Base-by-base conservation (phyloP, 2,113 vertebrate species). In the Catharus bicknelli region DNA sequence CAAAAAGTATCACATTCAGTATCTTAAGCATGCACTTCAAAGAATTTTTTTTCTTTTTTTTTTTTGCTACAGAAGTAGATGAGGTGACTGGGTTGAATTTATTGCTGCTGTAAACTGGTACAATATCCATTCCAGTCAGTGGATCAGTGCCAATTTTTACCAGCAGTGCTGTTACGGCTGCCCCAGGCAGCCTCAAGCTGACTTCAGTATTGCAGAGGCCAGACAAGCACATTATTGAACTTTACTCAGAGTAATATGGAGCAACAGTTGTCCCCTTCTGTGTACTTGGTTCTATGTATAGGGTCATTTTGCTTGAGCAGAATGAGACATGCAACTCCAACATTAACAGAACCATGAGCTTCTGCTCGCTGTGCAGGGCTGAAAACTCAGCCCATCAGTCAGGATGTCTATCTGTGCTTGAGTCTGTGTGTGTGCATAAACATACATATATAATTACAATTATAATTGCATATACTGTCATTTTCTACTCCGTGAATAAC, bases 401-500 rank as follows among this genome's bases (percentile, higher is more conserved):
- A 93, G 40, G 45, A 74, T 27, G 13, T 21, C 7, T 42, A 43
- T 81, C 57, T 84, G 32, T 30, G 55, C 34, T 16, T 80, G 36
- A 70, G 69, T 57, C 20, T 79, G 1, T 47, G 45, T 58, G 42
- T 42, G 40, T 85, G 61, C 90, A 48, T 45, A 94, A 90, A 79
- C 68, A 83, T 7, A 78, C 2, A 2, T 36, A 67, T 36, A 57
- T 58, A 88, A 85, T 79, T 74, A 5, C 73, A 89, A 91, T 89
- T 77, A 2, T 84, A 82, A 92, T 87, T 87, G 66, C 62, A 87
- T 23, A 92, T 84, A 53, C 66, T 91, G 57, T 93, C 66, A 83
- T 93, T 94, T 92, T 94, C 51, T 74, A 62, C 42, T 30, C 70
- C 11, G 3, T 86, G 92, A 94, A 84, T 74, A 87, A 54, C 38